These are phyloP conservation scores for Bembecia ichneumoniformis DNA, from an alignment of 2,888 invertebrate species.

Conservation along the genomic window DNA sequence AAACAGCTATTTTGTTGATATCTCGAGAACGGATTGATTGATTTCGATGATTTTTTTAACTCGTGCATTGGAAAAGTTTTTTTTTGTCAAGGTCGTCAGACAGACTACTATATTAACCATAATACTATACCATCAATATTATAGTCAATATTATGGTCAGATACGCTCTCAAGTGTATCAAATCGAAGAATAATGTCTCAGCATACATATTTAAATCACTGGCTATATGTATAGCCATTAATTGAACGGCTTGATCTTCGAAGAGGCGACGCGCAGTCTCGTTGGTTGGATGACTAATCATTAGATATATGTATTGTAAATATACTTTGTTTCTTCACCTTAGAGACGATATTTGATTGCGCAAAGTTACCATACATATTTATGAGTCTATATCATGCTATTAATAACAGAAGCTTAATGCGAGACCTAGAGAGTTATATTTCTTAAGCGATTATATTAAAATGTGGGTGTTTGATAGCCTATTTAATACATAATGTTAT, in stretches of 20 bases:
- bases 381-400: background rate
- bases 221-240: background rate
- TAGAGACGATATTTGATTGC: background rate
- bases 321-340: background rate
- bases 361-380: background rate
- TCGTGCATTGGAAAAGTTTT: no score
- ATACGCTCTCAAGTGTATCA: no score
- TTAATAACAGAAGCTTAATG: background rate
- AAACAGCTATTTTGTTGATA: no score
- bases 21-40: no score
- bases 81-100: no score
- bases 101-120: no score
- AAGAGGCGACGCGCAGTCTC: slow-evolving; percentile 34
- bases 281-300: slow-evolving; percentile 10
- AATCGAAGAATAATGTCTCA: no score
- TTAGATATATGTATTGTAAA: background rate
- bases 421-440: background rate
- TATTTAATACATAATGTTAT: background rate
- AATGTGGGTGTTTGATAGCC: background rate
- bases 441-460: background rate
- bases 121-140: no score
- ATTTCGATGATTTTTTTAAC: no score
- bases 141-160: no score
- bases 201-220: background rate
- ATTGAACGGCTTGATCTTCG: slow-evolving; percentile 18